Evolutionary conservation across 2,888 invertebrate genomes (phyloP).

Genomic region (Dolichomitus sp.): DNA sequence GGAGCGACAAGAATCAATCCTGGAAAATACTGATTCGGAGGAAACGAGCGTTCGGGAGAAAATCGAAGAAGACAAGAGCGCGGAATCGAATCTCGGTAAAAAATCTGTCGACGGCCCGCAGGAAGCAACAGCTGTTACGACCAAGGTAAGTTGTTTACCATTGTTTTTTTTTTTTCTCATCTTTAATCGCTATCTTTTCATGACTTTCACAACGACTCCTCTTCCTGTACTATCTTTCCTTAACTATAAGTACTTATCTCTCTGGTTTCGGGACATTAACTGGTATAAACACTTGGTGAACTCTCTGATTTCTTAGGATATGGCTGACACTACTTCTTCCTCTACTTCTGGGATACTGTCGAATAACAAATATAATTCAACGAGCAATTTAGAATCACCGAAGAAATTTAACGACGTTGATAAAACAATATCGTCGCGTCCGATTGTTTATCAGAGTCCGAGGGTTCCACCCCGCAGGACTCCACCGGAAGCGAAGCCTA

Average conservation of each 20-base stretch:
- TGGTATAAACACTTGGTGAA: constrained; percentile 72
- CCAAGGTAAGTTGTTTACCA: constrained; percentile 77
- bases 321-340: constrained; percentile 81
- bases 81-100: constrained; percentile 37
- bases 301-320: constrained; percentile 82
- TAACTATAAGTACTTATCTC: constrained; percentile 29
- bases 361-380: constrained; percentile 80
- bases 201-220: constrained; percentile 9
- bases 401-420: constrained; percentile 68
- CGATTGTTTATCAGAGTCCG: constrained; percentile 82
- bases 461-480: constrained; percentile 79
- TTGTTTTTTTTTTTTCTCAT: constrained; percentile 10
- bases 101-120: constrained; percentile 61
- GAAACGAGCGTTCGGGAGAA: constrained; percentile 45
- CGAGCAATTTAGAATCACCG: constrained; percentile 75
- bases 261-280: constrained; percentile 75
- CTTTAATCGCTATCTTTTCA: constrained; percentile 14
- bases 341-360: constrained; percentile 79
- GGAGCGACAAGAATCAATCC: constrained; percentile 73
- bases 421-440: constrained; percentile 68
- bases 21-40: constrained; percentile 74
- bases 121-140: constrained; percentile 77
- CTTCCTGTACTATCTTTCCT: constrained; percentile 23
- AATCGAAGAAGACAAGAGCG: constrained; percentile 57
- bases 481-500: constrained; percentile 72